Evolutionary conservation across 1,140 invertebrate species (phyloP), one percentile per base, ranked within the genome.

Genomic region (Ganaspis sp.): DNA sequence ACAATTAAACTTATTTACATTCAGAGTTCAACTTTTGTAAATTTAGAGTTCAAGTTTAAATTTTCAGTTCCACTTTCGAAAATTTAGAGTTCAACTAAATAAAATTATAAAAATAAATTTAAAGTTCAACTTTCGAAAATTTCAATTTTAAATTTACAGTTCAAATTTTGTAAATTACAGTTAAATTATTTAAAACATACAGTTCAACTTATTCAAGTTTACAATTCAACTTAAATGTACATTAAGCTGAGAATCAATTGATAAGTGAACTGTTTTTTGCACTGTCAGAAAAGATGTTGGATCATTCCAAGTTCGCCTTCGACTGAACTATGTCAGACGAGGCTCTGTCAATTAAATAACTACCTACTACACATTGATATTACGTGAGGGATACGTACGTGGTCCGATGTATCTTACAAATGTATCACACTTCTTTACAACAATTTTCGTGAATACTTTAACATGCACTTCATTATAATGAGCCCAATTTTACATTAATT

Each of bases 261-360:
- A 49, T 17, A 8, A 8, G 45, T 4, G 40, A 23, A 54, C 21
- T 73, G 26, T 15, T 72, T 74, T 80, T 64, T 76, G 0, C 9
- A 77, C 80, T 77, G 79, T 70, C 74, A n/a, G 82, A 19, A 58
- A 81, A 82, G 83, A 84, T 85, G 83, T 84, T 85, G 81, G 83
- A 88, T 88, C 84, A 86, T 89, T 83, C 86, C 84, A 80, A 88
- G 87, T 85, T 86, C 84, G 85, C 82, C 87, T 81, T 83, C 84
- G 87, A 90, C 89, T 88, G 89, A 89, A 89, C 88, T 89, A 90
- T 89, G 86, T 87, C 87, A 86, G 86, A 84, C 83, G 84, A 86
- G 85, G 86, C 86, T 86, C 84, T 74, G 85, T 90, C 87, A 91
- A 91, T 90, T 91, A 88, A 83, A 91, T 91, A 91, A 91, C 81